Conservation (phyloP, 2,113 vertebrate genomes). For the Calidris pugnax region DNA sequence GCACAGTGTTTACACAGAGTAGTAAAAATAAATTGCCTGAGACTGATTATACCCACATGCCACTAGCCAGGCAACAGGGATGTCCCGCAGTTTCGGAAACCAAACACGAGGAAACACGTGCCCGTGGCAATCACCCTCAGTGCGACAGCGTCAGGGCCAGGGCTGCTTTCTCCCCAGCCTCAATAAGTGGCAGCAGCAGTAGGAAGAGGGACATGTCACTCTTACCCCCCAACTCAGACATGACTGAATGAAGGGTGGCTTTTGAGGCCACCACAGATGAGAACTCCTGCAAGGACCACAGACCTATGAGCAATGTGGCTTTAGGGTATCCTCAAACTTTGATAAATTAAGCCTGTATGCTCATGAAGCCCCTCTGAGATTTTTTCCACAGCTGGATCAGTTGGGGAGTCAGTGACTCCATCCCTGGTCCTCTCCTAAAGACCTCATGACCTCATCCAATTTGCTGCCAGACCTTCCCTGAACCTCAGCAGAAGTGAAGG, state of each 20-base stretch:
- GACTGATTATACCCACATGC: conserved; percentile 30
- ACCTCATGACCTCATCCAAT: not conserved
- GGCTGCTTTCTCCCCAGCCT: not conserved
- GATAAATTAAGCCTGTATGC: not conserved
- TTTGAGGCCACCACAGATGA: not conserved
- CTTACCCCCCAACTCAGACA: not conserved
- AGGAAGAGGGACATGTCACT: not conserved
- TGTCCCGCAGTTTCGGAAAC: not conserved
- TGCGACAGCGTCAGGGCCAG: fast-evolving
- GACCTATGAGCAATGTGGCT: not conserved
- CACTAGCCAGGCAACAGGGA: not conserved
- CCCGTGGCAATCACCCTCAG: not conserved
- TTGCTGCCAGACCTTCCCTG: not conserved
- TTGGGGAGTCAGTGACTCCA: not conserved
- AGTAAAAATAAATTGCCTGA: conserved; percentile 52
- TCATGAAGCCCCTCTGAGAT: not conserved
- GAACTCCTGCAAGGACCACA: not conserved
- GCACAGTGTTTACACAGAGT: not conserved
- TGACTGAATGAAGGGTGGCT: fast-evolving
- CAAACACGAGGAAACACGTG: not conserved
- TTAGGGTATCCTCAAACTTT: not conserved
- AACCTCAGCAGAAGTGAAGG: not conserved
- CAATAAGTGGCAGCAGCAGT: not conserved
- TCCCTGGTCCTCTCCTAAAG: not conserved
- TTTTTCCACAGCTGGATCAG: not conserved